Base-by-base conservation (phyloP, 2,888 invertebrate species). In the Leistus spinibarbis region DNA sequence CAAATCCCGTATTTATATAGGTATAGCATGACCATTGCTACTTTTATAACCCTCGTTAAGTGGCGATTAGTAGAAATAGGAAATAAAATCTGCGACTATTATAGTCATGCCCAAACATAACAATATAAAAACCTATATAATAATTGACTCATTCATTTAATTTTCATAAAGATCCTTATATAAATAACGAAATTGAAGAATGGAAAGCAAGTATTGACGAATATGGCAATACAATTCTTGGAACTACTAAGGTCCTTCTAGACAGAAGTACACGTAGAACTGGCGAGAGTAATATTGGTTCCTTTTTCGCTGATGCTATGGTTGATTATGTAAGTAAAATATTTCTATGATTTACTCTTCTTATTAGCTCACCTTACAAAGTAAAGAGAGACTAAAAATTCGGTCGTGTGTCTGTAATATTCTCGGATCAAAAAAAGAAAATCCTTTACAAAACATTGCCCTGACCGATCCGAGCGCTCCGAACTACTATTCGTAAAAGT, bases 211-310 rank as follows among this genome's bases (percentile, higher is more conserved):
- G 82, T 27, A 88, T 93, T n/a, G 88, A 91, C 76, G 86, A 85
- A 24, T 78, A 84, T 71, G 91, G 91, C 0, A 85, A 85, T 0
- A 83, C 86, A 76, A 83, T 88, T 17, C 81, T 95, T 2, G 95
- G 93, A 0, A 78, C 77, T 1, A 88, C 90, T 0, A 83, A 87
- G 78, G 91, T 93, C 0, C 83, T 86, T 13, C 82, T 95, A 54
- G 86, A 89, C 0, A 87, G 86, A 56, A 83, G 84, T 0, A 81
- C 82, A 0, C 94, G 94, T 79, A 81, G 88, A 0, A 85, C 85
- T 9, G 81, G 81, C 0, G 95, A 95, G 83, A 95, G 95, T 80
- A 92, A 91, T 80, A 84, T 95, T 64, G 95, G 94, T 24, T 92
- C 90, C 82, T 89, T 93, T 23, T 87, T 93, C 67, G 89, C 92